Evolutionary conservation across 1,140 invertebrate genomes (phyloP).

Genomic region (Trypoxylus dichotomus): DNA sequence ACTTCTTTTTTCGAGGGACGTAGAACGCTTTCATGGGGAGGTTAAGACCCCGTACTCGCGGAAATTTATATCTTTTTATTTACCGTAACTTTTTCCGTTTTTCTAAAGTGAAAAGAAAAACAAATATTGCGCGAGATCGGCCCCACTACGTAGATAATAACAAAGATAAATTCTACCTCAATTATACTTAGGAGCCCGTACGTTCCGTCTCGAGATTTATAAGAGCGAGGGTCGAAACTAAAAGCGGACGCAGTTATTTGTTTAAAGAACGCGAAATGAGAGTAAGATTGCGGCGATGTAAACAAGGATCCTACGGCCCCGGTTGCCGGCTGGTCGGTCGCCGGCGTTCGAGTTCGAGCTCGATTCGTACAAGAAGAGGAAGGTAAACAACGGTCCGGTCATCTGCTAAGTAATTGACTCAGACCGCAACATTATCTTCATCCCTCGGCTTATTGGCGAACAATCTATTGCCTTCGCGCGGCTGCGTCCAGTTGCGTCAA

Average conservation of each 20-base stretch:
- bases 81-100: neutral
- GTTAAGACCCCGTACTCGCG: neutral
- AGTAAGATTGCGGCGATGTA: constrained; percentile 21
- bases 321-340: neutral
- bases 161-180: constrained; percentile 22
- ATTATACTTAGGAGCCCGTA: constrained; percentile 11
- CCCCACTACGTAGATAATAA: constrained; percentile 1
- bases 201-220: constrained; percentile 17
- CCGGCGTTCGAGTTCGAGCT: too few relatives aligned
- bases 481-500: neutral
- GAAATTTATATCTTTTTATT: constrained; percentile 5
- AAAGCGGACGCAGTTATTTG: constrained; percentile 23
- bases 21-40: neutral
- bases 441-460: constrained; percentile 16
- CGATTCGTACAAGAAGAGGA: constrained; percentile 10
- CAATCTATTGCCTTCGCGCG: neutral
- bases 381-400: constrained; percentile 12
- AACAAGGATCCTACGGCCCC: neutral
- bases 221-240: constrained; percentile 22
- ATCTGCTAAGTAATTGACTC: constrained; percentile 23
- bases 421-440: constrained; percentile 25
- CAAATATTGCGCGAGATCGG: constrained; percentile 8
- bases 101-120: constrained; percentile 15
- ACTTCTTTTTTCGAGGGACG: neutral
- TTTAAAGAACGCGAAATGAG: constrained; percentile 25